phyloP scores from a whole-genome alignment of 2,888 invertebrate genomes.

The Sialis fuliginosa region DNA sequence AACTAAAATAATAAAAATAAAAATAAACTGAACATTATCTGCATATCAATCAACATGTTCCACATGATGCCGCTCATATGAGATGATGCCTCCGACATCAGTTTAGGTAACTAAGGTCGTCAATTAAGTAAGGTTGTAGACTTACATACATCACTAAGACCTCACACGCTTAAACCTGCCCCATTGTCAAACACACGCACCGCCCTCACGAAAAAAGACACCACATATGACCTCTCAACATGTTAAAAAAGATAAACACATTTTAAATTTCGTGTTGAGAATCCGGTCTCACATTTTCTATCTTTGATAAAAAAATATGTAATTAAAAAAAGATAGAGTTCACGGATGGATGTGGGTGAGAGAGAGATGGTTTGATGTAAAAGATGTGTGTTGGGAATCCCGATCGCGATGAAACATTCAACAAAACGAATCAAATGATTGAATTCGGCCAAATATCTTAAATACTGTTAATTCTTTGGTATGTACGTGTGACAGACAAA shows the following conservation, averaged over 20 bases:
- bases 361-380: too few species aligned
- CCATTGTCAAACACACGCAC: not conserved
- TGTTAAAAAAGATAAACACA: too few species aligned
- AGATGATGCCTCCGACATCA: not conserved
- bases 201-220: not conserved
- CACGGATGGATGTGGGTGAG: too few species aligned
- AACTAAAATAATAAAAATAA: too few species aligned
- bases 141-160: constrained; percentile 6
- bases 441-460: not conserved
- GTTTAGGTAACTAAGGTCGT: constrained; percentile 6
- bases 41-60: too few species aligned
- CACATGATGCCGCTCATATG: not conserved
- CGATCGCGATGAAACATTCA: not conserved
- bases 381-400: not conserved
- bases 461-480: not conserved
- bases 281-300: too few species aligned
- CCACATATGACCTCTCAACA: too few species aligned
- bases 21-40: too few species aligned
- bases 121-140: constrained; percentile 6
- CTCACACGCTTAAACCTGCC: constrained; percentile 4
- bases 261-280: too few species aligned
- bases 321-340: too few species aligned
- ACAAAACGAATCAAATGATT: not conserved
- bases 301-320: too few species aligned
- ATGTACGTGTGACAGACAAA: too few species aligned